phyloP scores from a whole-genome alignment of 2,797 vertebrate genomes.

The Sarcophilus harrisii region DNA sequence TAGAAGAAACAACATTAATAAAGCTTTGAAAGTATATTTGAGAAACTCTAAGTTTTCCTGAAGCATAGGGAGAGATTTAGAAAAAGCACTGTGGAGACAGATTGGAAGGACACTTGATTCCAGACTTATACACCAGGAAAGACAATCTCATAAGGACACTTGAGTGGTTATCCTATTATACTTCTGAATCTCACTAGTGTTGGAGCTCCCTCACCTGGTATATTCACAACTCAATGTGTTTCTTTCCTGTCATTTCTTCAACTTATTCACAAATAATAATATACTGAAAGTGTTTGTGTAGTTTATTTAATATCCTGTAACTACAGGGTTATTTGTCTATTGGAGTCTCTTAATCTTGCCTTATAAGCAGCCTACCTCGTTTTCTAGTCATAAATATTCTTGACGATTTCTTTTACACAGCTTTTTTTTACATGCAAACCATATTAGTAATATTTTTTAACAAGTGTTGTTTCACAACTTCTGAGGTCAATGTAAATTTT shows the following conservation, averaged over 20 bases:
- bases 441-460: background rate
- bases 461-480: background rate
- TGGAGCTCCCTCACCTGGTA: background rate
- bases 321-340: background rate
- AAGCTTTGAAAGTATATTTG: background rate
- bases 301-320: background rate
- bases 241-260: background rate
- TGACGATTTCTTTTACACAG: background rate
- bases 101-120: background rate
- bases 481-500: background rate
- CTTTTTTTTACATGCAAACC: background rate
- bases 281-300: background rate
- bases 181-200: background rate
- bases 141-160: background rate
- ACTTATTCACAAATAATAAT: background rate
- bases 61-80: background rate
- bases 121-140: background rate
- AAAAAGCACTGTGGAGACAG: background rate
- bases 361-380: background rate
- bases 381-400: background rate
- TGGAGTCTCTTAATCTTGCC: background rate
- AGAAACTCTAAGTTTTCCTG: background rate
- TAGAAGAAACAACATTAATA: background rate
- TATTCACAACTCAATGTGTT: background rate
- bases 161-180: background rate